Evolutionary conservation across 30 jellyfish, hydroid and myxozoan species (phyloP), one percentile per base, ranked within the genome.

Genomic region (Turritopsis dohrnii): DNA sequence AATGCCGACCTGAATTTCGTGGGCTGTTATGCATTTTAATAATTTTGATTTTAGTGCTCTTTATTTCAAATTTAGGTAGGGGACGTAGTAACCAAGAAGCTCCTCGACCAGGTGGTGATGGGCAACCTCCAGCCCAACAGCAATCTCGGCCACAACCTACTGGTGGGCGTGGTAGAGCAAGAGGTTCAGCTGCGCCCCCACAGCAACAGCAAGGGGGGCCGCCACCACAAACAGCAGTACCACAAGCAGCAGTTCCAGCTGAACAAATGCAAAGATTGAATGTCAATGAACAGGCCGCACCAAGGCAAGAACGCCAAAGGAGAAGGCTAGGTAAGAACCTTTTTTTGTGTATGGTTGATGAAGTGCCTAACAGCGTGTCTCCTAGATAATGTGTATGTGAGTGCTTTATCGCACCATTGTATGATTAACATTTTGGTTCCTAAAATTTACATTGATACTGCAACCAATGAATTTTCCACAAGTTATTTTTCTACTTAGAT

Each of bases 161-260:
- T 53, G 66, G 65, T 84, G 96, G 96, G 13, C 74, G 96, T 23
- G 97, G 96, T 4, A 75, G 97, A 54, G 87, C 96, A 53, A 60
- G 97, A 31, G 96, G 92, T 27, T 81, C 71, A 9, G 60, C 60
- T 41, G 76, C 91, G 20, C 83, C 90, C 0, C 86, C 82, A 24
- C 82, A 83, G 27, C 85, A 89, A 23, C 84, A 86, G 25, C 52
- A 89, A 31, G 66, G 96, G 1, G 77, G 81, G 18, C 72, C 86
- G 1, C 81, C 96, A 21, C 85, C 28, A 27, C 95, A 65, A 28
- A 72, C 65, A 25, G 16, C 27, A 23, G 92, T 75, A 74, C 69
- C 89, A 24, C 96, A 71, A 29, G 82, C 81, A 65, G 28, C 91
- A 0, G 74, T 81, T 21, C 87, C 81, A 27, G 86, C 95, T 24